Conservation (phyloP, 1,140 invertebrate genomes). For the Drosophila pandora region DNA sequence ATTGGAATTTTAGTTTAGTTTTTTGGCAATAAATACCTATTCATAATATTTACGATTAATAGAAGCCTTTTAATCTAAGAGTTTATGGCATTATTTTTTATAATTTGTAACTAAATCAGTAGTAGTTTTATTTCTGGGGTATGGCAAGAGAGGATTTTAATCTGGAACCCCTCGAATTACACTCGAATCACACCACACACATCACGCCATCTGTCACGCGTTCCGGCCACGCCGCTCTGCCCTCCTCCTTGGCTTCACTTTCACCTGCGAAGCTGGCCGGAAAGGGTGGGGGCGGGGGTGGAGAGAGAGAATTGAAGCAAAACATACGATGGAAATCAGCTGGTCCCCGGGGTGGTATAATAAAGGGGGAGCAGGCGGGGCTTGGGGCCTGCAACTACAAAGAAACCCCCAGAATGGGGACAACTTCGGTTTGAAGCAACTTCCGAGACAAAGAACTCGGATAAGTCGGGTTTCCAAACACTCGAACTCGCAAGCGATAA, state of each 20-base stretch:
- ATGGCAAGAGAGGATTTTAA: not conserved
- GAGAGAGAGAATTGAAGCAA: not conserved
- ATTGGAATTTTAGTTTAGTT: not conserved
- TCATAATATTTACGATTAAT: not conserved
- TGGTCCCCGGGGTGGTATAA: not conserved
- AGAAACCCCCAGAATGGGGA: slow-evolving; percentile 33
- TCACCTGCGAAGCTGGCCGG: slow-evolving; percentile 38
- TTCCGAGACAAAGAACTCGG: slow-evolving; percentile 25
- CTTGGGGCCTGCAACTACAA: not conserved
- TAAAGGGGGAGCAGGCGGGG: too few relatives aligned
- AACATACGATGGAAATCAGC: slow-evolving; percentile 30
- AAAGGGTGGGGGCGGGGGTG: too few relatives aligned
- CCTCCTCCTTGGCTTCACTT: slow-evolving; percentile 27
- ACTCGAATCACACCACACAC: slow-evolving; percentile 14
- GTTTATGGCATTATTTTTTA: not conserved
- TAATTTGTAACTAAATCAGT: too few relatives aligned
- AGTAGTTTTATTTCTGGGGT: not conserved
- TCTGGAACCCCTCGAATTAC: slow-evolving; percentile 9
- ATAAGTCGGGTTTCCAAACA: slow-evolving; percentile 14
- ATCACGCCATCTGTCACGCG: slow-evolving; percentile 53
- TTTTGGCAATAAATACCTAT: not conserved
- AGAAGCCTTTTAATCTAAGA: not conserved
- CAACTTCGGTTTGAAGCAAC: slow-evolving; percentile 14
- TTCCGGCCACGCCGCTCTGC: slow-evolving; percentile 10
- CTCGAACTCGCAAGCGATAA: slow-evolving; percentile 12